phyloP scores from a whole-genome alignment of 2,113 vertebrate genomes.

The Notothenia coriiceps region DNA sequence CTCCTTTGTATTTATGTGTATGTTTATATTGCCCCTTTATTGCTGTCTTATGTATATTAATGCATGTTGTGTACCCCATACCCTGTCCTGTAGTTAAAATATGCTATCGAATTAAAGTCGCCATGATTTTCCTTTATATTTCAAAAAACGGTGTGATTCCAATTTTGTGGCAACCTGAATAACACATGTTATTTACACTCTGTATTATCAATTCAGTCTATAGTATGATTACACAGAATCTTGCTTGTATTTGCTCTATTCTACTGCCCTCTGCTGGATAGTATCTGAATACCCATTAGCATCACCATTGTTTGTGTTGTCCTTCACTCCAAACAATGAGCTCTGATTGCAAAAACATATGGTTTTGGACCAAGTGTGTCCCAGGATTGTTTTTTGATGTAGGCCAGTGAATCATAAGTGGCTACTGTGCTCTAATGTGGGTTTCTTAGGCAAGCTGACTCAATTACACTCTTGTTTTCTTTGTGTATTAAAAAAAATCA shows the following conservation, averaged over 20 bases:
- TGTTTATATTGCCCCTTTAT: background rate
- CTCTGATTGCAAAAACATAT: background rate
- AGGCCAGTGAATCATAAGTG: background rate
- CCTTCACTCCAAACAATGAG: background rate
- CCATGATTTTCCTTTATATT: background rate
- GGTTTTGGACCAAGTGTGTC: background rate
- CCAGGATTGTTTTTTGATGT: constrained; percentile 1
- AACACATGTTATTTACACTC: no score
- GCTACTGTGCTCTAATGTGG: background rate
- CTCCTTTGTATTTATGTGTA: background rate
- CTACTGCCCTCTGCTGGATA: constrained; percentile 51
- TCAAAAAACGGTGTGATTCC: background rate
- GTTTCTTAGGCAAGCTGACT: background rate
- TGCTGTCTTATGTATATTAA: background rate
- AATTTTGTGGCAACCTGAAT: background rate
- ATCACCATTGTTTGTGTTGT: background rate
- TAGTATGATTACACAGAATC: background rate
- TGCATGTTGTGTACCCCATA: background rate
- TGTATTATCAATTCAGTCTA: no score
- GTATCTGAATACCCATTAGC: background rate
- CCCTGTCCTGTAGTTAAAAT: background rate
- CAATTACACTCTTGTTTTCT: background rate
- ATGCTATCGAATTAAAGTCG: background rate
- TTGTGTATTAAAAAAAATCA: no score
- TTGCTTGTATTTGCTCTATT: constrained; percentile 6